These are phyloP conservation scores for Acutogordius australiensis DNA, from an alignment of 2,888 invertebrate species.

Conservation along the genomic window DNA sequence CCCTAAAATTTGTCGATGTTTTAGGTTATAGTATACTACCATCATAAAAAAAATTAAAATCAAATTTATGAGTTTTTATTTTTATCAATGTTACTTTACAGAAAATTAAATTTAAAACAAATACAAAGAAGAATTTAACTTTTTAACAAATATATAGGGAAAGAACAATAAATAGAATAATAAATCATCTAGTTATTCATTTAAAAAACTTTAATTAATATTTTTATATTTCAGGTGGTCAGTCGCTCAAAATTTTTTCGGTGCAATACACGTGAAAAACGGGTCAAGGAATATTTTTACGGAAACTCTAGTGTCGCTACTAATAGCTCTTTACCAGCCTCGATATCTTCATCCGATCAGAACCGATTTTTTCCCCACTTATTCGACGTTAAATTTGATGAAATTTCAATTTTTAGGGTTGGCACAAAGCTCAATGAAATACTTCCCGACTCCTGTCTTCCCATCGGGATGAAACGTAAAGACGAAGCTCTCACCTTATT, in stretches of 20 bases:
- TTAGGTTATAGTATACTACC: no score
- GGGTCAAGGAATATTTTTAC: slow-evolving; percentile 78
- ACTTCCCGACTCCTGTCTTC: slow-evolving; percentile 75
- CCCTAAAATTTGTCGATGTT: no score
- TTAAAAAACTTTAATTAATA: no score
- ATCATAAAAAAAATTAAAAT: no score
- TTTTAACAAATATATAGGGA: no score
- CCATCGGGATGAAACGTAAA: slow-evolving; percentile 66
- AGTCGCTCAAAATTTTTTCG: slow-evolving; percentile 44
- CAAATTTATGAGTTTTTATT: no score
- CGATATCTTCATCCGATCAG: slow-evolving; percentile 59
- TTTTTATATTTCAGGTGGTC: slow-evolving; percentile 42
- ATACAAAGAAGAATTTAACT: no score
- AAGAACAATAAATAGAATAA: no score
- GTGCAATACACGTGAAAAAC: slow-evolving; percentile 42
- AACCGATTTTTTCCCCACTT: slow-evolving; percentile 33
- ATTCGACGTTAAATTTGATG: slow-evolving; percentile 53
- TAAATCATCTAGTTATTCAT: no score
- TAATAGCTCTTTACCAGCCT: neutral
- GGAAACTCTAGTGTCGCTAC: slow-evolving; percentile 48
- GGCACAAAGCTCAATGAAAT: slow-evolving; percentile 33
- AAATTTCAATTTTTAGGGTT: slow-evolving; percentile 38
- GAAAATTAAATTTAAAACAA: no score
- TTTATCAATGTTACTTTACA: no score
- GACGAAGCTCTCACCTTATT: slow-evolving; percentile 68